Evolutionary conservation across 2,797 vertebrate species (phyloP).

Genomic region (Tinamus major): DNA sequence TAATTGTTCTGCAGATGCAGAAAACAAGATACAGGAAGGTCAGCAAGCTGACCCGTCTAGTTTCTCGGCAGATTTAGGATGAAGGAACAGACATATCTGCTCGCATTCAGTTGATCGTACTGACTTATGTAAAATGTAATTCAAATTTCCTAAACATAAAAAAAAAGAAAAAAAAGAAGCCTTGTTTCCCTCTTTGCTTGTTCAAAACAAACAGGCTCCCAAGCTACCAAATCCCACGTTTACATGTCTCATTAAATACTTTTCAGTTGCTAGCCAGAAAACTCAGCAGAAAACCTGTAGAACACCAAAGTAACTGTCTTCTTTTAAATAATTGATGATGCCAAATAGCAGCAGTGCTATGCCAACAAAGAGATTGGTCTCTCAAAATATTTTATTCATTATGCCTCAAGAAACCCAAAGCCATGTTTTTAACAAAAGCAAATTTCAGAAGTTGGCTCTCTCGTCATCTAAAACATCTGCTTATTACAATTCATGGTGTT

Average conservation of each 20-base stretch:
- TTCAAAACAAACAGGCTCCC: constrained; percentile 47
- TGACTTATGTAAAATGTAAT: not conserved
- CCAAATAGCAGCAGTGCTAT: constrained; percentile 65
- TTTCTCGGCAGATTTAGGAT: not conserved
- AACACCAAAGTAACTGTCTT: constrained; percentile 46
- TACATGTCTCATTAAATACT: constrained; percentile 58
- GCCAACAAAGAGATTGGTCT: constrained; percentile 61
- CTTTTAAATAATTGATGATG: constrained; percentile 67
- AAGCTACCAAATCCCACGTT: constrained; percentile 20
- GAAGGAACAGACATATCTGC: not conserved
- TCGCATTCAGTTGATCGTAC: not conserved
- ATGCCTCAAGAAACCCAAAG: constrained; percentile 50
- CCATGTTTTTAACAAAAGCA: constrained; percentile 32
- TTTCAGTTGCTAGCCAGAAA: constrained; percentile 52
- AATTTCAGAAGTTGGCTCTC: constrained; percentile 18
- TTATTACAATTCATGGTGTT: constrained; percentile 58
- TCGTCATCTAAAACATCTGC: constrained; percentile 71
- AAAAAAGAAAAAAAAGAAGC: not conserved
- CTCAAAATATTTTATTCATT: constrained; percentile 71
- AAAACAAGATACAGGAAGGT: not conserved
- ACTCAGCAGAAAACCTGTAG: constrained; percentile 55
- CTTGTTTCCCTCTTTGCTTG: not conserved
- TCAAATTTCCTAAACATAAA: not conserved
- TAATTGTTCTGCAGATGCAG: not conserved
- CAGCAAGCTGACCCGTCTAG: not conserved